phyloP scores from a whole-genome alignment of 2,888 invertebrate species.

The Trypoxylon attenuatum region DNA sequence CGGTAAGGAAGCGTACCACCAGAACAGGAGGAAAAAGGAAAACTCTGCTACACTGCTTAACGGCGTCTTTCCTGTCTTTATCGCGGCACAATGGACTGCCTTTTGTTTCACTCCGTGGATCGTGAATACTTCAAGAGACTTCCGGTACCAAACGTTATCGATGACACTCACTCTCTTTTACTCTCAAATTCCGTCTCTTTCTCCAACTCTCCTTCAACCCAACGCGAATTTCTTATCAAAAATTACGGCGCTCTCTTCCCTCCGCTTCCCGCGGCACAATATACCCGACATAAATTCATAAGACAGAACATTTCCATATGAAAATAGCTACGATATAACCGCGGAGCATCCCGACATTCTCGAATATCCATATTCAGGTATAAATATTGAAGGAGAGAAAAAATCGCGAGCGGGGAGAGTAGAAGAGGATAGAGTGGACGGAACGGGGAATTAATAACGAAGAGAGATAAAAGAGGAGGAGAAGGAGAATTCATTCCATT shows the following conservation, averaged over 20 bases:
- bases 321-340: background rate
- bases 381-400: background rate
- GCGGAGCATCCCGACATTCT: background rate
- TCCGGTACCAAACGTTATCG: conserved; percentile 36
- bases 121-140: conserved; percentile 51
- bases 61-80: conserved; percentile 46
- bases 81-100: conserved; percentile 44
- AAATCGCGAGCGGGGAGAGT: conserved; percentile 20
- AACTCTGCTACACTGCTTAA: conserved; percentile 44
- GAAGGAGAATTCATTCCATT: conserved; percentile 65
- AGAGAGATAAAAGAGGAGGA: conserved; percentile 52
- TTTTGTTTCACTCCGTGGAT: conserved; percentile 49
- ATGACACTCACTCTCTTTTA: conserved; percentile 19
- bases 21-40: conserved; percentile 28
- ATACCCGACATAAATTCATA: conserved; percentile 20
- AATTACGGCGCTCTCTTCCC: background rate
- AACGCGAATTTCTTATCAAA: too few relatives aligned
- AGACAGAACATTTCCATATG: background rate
- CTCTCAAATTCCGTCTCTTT: conserved; percentile 26
- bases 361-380: background rate
- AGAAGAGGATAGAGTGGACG: conserved; percentile 9
- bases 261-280: background rate
- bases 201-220: too few relatives aligned
- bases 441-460: conserved; percentile 64
- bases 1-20: conserved; percentile 15